Conservation (phyloP, 2,888 invertebrate species). For the Seira musarum region DNA sequence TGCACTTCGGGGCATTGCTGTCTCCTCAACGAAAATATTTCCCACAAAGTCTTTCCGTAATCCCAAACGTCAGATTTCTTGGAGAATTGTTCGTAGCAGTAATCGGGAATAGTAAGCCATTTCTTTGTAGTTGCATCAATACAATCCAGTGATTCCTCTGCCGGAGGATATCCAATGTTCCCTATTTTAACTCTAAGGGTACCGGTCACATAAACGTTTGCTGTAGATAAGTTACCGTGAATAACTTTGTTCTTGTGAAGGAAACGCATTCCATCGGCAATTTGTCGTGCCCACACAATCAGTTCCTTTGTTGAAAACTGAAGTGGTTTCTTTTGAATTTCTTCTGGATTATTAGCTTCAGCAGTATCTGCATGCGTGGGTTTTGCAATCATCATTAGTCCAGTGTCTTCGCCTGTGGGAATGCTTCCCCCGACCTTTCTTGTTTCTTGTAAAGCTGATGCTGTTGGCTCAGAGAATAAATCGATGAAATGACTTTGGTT, state of each 20-base stretch:
- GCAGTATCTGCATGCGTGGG: neutral
- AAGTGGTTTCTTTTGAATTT: neutral
- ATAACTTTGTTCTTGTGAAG: conserved; percentile 42
- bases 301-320: conserved; percentile 17
- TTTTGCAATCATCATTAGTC: too few species aligned
- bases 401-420: neutral
- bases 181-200: conserved; percentile 41
- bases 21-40: conserved; percentile 44
- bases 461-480: neutral
- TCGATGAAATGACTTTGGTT: conserved; percentile 30
- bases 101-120: conserved; percentile 33
- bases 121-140: conserved; percentile 33
- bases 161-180: conserved; percentile 43
- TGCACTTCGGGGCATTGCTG: conserved; percentile 30
- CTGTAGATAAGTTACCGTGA: conserved; percentile 42
- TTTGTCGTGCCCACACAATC: conserved; percentile 42
- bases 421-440: too few species aligned
- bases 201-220: conserved; percentile 43
- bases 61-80: conserved; percentile 42
- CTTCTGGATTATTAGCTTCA: neutral
- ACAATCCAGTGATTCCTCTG: conserved; percentile 2
- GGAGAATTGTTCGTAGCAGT: conserved; percentile 33
- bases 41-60: conserved; percentile 41
- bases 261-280: conserved; percentile 49
- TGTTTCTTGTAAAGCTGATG: neutral